These are phyloP conservation scores for Gymnosoma rotundatum DNA, from an alignment of 2,888 invertebrate genomes.

Conservation along the genomic window DNA sequence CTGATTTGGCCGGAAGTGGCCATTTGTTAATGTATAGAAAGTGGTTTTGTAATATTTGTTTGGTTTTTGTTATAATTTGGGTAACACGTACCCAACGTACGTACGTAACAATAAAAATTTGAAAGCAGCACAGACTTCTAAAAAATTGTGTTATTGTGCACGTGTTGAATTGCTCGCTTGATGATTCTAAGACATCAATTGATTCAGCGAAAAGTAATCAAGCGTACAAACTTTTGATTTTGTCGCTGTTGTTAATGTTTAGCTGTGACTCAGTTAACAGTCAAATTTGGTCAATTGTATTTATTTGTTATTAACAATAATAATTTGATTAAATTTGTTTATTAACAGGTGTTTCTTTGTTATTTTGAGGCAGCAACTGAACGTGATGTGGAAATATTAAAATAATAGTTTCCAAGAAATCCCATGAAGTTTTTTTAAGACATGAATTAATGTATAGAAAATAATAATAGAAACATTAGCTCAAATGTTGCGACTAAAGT, in stretches of 20 bases:
- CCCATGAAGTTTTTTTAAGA: not conserved
- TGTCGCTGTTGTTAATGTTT: conserved; percentile 4
- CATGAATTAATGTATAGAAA: not conserved
- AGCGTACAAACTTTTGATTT: conserved; percentile 19
- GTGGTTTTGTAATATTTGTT: conserved; percentile 50
- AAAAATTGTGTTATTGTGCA: conserved; percentile 63
- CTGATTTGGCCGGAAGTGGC: conserved; percentile 64
- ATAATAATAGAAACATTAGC: not conserved
- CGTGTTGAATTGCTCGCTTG: conserved; percentile 59
- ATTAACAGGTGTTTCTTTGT: conserved; percentile 70
- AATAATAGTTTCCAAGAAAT: conserved; percentile 6
- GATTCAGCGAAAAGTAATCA: conserved; percentile 1
- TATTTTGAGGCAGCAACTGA: conserved; percentile 53
- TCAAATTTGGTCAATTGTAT: conserved; percentile 51
- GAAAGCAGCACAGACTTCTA: conserved; percentile 3
- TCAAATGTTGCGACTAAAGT: not conserved
- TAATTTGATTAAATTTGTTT: conserved; percentile 67
- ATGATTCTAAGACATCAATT: conserved; percentile 29
- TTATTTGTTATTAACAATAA: conserved; percentile 65
- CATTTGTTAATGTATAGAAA: conserved; percentile 67
- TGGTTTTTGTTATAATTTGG: conserved; percentile 61
- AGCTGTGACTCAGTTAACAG: conserved; percentile 36
- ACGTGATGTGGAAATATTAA: conserved; percentile 53
- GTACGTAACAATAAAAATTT: conserved; percentile 10
- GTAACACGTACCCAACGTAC: conserved; percentile 55